phyloP scores from a whole-genome alignment of 2,113 vertebrate genomes.

The Triplophysa tibetana region DNA sequence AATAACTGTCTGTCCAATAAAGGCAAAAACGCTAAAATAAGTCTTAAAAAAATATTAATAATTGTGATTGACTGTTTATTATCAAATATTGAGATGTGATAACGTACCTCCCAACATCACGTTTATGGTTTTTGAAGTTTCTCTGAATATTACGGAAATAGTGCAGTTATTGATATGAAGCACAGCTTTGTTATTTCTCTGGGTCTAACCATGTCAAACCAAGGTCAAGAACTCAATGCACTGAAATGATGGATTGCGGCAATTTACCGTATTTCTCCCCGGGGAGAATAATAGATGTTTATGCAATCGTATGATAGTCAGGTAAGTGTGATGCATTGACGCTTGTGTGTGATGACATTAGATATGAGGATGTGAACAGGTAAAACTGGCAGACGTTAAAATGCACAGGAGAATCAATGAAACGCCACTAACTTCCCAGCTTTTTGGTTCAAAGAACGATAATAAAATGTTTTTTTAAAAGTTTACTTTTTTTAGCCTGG shows the following conservation, averaged over 20 bases:
- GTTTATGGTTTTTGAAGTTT: too few species aligned
- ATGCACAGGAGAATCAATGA: slow-evolving; percentile 63
- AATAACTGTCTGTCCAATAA: too few species aligned
- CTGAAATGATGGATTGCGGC: slow-evolving; percentile 30
- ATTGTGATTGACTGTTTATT: too few species aligned
- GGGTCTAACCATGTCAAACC: slow-evolving; percentile 18
- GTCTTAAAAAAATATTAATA: too few species aligned
- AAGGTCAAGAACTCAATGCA: slow-evolving; percentile 22
- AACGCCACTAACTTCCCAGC: slow-evolving; percentile 30
- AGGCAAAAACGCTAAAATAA: too few species aligned
- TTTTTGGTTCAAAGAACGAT: too few species aligned
- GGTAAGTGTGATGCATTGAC: slow-evolving; percentile 9
- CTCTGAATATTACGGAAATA: neutral
- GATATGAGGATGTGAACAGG: slow-evolving; percentile 17
- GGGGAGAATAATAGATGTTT: slow-evolving; percentile 16
- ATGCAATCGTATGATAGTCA: neutral
- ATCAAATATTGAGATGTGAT: too few species aligned
- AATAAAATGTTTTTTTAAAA: too few species aligned
- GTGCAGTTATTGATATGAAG: slow-evolving; percentile 7
- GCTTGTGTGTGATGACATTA: neutral
- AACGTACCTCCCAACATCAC: too few species aligned
- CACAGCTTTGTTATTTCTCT: slow-evolving; percentile 33
- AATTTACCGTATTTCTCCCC: neutral
- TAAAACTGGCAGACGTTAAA: slow-evolving; percentile 63
- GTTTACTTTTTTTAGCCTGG: too few species aligned